Evolutionary conservation across 2,113 vertebrate species (phyloP).

Genomic region (Chinchilla lanigera): DNA sequence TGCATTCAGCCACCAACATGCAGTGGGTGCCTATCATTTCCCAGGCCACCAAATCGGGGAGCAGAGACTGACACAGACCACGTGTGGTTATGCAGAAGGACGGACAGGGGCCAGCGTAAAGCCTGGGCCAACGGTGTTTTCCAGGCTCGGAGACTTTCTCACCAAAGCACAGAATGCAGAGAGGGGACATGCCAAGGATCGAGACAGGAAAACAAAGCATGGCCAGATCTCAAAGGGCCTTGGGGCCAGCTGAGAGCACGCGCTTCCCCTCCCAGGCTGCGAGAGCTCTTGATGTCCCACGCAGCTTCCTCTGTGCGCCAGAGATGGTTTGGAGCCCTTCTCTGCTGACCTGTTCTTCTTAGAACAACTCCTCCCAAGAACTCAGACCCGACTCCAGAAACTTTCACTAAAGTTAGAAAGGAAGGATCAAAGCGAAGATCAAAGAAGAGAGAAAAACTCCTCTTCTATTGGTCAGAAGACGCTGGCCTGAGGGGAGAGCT

Average conservation of each 20-base stretch:
- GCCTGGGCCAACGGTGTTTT: background rate
- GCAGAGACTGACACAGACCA: background rate
- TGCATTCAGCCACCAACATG: background rate
- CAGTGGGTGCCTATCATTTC: background rate
- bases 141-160: background rate
- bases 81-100: background rate
- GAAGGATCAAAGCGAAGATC: background rate
- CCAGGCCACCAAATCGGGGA: background rate
- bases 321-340: background rate
- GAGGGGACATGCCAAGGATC: background rate
- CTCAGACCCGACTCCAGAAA: conserved; percentile 35
- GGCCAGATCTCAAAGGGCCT: background rate
- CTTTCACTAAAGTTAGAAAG: background rate
- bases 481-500: background rate
- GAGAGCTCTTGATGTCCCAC: background rate
- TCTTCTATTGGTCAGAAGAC: background rate
- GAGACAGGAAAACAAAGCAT: background rate
- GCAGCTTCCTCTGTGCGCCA: too few species aligned
- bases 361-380: background rate
- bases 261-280: background rate
- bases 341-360: background rate
- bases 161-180: background rate
- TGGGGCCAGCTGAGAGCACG: background rate
- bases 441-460: background rate
- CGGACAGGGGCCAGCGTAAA: background rate